Conservation (phyloP, 2,888 invertebrate species). For the Dione vanillae region DNA sequence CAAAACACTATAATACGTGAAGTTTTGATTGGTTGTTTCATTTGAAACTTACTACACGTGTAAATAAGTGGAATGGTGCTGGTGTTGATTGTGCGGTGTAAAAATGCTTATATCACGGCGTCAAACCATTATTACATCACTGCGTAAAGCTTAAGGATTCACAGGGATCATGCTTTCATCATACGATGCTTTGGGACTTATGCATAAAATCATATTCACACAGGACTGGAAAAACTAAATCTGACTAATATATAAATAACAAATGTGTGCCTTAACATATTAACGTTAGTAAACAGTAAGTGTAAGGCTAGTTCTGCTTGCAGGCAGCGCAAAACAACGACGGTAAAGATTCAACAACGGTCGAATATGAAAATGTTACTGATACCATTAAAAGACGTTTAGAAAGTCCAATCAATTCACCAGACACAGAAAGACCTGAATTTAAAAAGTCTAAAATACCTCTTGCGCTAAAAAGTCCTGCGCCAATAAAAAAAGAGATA, state of each 20-base stretch:
- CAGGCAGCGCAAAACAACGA: slow-evolving; percentile 59
- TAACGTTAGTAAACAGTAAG: slow-evolving; percentile 40
- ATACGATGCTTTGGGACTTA: slow-evolving; percentile 51
- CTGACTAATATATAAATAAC: slow-evolving; percentile 56
- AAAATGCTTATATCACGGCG: slow-evolving; percentile 59
- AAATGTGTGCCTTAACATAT: slow-evolving; percentile 50
- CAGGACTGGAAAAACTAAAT: slow-evolving; percentile 38
- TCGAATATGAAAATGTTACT: slow-evolving; percentile 85
- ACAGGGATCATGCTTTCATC: slow-evolving; percentile 62
- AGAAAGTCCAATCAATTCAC: slow-evolving; percentile 74
- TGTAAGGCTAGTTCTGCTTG: slow-evolving; percentile 63
- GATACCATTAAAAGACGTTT: slow-evolving; percentile 86
- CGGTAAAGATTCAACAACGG: slow-evolving; percentile 48
- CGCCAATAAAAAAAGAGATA: slow-evolving; percentile 67
- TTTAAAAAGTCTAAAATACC: slow-evolving; percentile 77
- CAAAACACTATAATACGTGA: slow-evolving; percentile 42
- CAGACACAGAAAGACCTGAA: slow-evolving; percentile 69
- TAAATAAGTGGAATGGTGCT: slow-evolving; percentile 54
- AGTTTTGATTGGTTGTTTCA: slow-evolving; percentile 24
- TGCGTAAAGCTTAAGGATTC: slow-evolving; percentile 55
- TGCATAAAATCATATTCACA: slow-evolving; percentile 44
- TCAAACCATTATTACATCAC: slow-evolving; percentile 54
- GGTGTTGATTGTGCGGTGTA: slow-evolving; percentile 61
- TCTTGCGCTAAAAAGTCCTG: slow-evolving; percentile 71
- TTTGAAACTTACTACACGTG: slow-evolving; percentile 48